Conservation (phyloP, 2,888 invertebrate species). For the Ophioninae sp. region DNA sequence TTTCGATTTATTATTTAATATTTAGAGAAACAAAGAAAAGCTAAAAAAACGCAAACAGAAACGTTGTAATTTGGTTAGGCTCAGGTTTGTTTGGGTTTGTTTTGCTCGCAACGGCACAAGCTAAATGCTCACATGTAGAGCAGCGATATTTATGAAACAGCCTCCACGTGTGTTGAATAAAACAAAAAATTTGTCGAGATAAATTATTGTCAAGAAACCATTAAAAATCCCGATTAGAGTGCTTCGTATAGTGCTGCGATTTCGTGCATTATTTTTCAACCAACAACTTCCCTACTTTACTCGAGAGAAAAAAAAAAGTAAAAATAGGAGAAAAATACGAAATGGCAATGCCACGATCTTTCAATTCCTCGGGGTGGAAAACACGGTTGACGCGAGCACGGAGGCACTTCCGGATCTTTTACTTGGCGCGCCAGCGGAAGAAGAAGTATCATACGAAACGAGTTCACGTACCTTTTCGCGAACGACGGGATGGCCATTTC, state of each 20-base stretch:
- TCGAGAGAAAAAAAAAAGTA: background rate
- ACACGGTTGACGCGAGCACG: background rate
- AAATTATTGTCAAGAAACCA: background rate
- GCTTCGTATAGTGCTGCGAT: background rate
- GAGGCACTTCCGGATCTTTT: background rate
- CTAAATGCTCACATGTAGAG: too few species aligned
- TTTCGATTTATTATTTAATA: too few species aligned
- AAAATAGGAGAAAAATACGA: background rate
- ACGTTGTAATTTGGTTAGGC: too few species aligned
- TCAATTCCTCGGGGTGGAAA: slow-evolving; percentile 23
- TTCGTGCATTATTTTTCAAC: background rate
- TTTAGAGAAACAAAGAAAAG: too few species aligned
- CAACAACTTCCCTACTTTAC: background rate
- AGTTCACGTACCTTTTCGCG: slow-evolving; percentile 9
- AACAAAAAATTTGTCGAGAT: background rate
- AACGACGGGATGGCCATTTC: background rate
- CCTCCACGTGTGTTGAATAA: background rate
- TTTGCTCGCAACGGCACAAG: too few species aligned
- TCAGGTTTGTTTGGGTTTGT: too few species aligned
- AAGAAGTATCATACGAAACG: background rate
- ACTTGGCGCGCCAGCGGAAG: background rate
- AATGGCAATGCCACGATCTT: background rate
- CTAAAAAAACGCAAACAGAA: too few species aligned
- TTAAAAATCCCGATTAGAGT: background rate
- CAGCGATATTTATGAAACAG: background rate